Base-by-base conservation (phyloP, 2,888 invertebrate genomes). In the Prostheceraeus crozeri region DNA sequence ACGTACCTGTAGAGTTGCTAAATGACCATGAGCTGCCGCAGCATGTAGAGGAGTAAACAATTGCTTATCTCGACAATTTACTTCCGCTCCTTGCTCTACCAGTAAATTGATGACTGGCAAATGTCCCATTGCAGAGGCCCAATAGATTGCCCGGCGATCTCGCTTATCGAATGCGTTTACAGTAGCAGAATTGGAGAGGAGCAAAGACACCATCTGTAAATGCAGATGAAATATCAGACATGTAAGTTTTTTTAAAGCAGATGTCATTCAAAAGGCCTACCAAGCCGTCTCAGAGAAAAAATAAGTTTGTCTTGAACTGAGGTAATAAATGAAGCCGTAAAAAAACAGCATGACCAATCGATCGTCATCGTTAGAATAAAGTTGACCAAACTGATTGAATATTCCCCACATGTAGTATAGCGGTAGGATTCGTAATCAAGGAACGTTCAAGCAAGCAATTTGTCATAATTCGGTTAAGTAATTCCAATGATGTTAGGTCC, bases 131-230 rank as follows among this genome's bases (percentile, higher is more conserved):
- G 80, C 80, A 1, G 82, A 81, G 2, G 83, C 83, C 72, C 80
- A 83, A 72, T 83, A 83, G 36, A 83, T 72, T 4, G 83, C 82
- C 45, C 81, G 76, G 25, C 81, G 70, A 63, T 82, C 82, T 66
- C 80, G 80, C 70, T 83, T 83, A 69, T 83, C 83, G 67, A 80
- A 80, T 1, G 81, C 81, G 71, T 83, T 82, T 23, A 83, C 79
- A 27, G 80, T 78, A 61, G 81, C 81, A 23, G 81, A 80, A n/a
- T 14, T 27, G 65, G 78, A 77, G 25, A 82, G 71, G 28, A 83
- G 70, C 53, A 82, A 71, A 66, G 80, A 76, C 1, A 79, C 79
- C 77, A 82, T 80, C 74, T 79, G 66, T 10, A 67, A 61, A 62
- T 52, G 10, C 8, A 33, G n/a, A 33, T 48, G 16, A 57, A 28